Evolutionary conservation across 2,113 vertebrate genomes (phyloP).

Genomic region (Perca fluviatilis): DNA sequence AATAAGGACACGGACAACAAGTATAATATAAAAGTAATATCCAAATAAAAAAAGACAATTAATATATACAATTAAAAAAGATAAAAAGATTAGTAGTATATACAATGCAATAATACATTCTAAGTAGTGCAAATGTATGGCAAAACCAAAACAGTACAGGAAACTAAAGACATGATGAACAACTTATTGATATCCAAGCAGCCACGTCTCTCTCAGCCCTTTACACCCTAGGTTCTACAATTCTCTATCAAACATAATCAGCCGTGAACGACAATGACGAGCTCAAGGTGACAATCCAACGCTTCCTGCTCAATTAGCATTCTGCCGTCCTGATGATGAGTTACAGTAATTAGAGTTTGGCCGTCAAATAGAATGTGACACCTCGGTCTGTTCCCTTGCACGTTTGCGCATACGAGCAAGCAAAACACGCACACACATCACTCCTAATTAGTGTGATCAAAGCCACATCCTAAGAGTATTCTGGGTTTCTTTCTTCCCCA

Average conservation of each 20-base stretch:
- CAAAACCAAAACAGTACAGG: too few species aligned
- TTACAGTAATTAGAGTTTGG: conserved; percentile 56
- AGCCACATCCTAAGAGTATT: conserved; percentile 23
- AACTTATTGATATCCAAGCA: conserved; percentile 45
- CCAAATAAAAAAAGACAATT: too few species aligned
- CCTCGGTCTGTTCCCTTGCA: conserved; percentile 43
- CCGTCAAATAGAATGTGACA: conserved; percentile 55
- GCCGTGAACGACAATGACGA: conserved; percentile 50
- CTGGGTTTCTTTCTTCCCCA: neutral
- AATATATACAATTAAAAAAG: too few species aligned
- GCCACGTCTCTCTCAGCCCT: conserved; percentile 1
- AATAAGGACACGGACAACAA: too few species aligned
- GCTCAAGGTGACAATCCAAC: conserved; percentile 56
- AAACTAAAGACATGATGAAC: neutral
- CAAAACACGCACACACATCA: conserved; percentile 36
- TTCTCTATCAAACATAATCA: conserved; percentile 62
- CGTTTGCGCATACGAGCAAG: conserved; percentile 14
- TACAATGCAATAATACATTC: too few species aligned
- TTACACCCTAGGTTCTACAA: conserved; percentile 35
- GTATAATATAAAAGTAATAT: too few species aligned
- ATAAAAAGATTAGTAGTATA: too few species aligned
- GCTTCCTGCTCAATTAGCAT: conserved; percentile 53
- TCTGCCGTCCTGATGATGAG: conserved; percentile 32
- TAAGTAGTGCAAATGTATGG: too few species aligned
- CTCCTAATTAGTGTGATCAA: conserved; percentile 64